Percentiles rank a stretch among this genome's conserved stretches.
Conservation (phyloP, 2,797 vertebrate species). For the Strix occidentalis region DNA sequence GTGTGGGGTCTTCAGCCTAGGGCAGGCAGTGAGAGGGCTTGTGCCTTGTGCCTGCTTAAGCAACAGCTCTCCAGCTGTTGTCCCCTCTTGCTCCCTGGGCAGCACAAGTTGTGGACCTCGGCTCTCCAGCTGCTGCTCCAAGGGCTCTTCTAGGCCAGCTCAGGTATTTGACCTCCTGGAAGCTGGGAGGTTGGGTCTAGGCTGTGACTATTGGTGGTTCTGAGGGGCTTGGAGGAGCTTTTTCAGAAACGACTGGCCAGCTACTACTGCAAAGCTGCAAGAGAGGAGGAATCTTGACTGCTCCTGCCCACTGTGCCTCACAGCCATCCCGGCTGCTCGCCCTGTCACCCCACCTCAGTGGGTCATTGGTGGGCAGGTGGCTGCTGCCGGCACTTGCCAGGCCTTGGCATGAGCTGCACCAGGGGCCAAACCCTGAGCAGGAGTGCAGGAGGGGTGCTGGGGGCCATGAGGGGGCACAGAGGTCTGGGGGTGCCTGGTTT, state of each 20-base stretch:
- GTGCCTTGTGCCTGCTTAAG: fast-evolving
- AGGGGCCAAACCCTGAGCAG: not conserved
- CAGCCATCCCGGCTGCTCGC: not conserved
- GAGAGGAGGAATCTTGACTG: not conserved
- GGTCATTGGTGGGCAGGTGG: not conserved
- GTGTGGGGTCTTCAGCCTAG: not conserved
- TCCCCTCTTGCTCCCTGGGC: not conserved
- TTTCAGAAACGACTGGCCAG: not conserved
- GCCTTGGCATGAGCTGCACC: not conserved
- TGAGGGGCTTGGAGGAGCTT: not conserved
- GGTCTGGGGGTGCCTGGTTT: not conserved
- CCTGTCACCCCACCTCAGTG: not conserved
- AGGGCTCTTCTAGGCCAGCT: not conserved
- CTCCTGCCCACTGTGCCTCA: no score
- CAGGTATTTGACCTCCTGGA: not conserved
- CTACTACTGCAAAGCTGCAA: not conserved
- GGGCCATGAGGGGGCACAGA: not conserved
- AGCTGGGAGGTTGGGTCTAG: not conserved
- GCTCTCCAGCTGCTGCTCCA: not conserved
- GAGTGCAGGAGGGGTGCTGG: not conserved
- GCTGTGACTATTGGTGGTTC: fast-evolving
- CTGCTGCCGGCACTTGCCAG: not conserved
- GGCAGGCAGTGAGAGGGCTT: not conserved
- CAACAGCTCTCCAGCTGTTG: not conserved
- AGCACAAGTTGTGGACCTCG: not conserved